phyloP scores from a whole-genome alignment of 2,797 vertebrate species.

The Zonotrichia albicollis region DNA sequence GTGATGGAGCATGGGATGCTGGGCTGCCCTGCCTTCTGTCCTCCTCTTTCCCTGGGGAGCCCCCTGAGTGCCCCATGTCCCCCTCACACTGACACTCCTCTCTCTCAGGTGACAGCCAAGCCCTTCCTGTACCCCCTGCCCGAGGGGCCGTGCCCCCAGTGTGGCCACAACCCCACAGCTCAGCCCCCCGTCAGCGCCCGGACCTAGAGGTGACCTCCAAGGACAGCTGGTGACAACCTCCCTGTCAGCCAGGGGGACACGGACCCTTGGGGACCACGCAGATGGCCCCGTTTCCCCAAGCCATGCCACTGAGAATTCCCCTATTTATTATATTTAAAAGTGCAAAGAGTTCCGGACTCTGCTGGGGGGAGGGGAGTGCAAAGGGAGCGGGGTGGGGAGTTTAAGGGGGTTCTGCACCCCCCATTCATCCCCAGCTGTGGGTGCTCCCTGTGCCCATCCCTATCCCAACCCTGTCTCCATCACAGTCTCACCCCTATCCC shows the following conservation, averaged over 20 bases:
- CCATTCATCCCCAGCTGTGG: not conserved
- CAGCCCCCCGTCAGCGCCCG: not conserved
- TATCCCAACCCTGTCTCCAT: too few species aligned
- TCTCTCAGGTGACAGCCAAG: not conserved
- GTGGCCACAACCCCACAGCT: not conserved
- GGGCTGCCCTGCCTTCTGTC: too few species aligned
- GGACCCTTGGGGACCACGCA: fast-evolving
- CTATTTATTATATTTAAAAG: not conserved
- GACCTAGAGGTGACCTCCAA: not conserved
- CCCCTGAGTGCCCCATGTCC: not conserved
- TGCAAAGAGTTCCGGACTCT: not conserved
- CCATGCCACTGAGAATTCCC: not conserved
- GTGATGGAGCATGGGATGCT: too few species aligned
- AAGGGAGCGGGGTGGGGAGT: not conserved
- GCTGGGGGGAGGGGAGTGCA: not conserved
- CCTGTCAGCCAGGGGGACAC: not conserved
- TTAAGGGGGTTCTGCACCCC: not conserved
- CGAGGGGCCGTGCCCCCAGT: not conserved
- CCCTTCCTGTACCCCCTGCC: slow-evolving; percentile 14
- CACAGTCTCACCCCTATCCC: not conserved
- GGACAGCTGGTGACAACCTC: not conserved
- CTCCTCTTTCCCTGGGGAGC: not conserved
- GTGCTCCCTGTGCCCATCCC: not conserved
- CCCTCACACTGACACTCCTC: not conserved
- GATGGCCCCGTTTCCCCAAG: fast-evolving